Percentiles rank a stretch among this genome's conserved stretches.
Conservation (phyloP, 2,797 vertebrate genomes). For the Syngnathus acus region DNA sequence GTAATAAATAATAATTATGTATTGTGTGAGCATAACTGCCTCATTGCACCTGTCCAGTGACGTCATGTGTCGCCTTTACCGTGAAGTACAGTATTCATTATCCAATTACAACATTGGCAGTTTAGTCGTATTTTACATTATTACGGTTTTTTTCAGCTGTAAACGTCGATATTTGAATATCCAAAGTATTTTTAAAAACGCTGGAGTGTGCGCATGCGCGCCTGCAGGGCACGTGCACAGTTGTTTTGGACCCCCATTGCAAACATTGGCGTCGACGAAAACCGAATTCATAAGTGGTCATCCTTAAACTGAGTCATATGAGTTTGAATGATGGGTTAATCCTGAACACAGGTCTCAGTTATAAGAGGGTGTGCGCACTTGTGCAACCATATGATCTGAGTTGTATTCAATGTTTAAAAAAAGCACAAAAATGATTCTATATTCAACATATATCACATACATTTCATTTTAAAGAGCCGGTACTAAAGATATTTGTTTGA, state of each 20-base stretch:
- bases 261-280: neutral
- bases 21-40: neutral
- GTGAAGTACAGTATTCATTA: neutral
- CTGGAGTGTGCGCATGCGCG: slow-evolving; percentile 47
- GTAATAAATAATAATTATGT: neutral
- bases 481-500: slow-evolving; percentile 6
- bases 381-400: too few species aligned
- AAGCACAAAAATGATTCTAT: too few species aligned
- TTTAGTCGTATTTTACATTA: neutral
- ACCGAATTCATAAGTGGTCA: neutral
- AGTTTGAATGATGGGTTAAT: too few species aligned
- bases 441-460: neutral
- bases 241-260: neutral
- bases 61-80: neutral
- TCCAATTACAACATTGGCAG: neutral
- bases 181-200: slow-evolving; percentile 8
- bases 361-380: too few species aligned
- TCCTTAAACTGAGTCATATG: too few species aligned
- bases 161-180: neutral
- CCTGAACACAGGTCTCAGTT: too few species aligned
- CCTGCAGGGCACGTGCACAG: neutral
- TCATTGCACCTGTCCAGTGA: neutral
- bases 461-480: slow-evolving; percentile 9
- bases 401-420: neutral
- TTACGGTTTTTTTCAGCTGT: neutral